Base-by-base conservation (phyloP, 2,113 vertebrate genomes). In the Strigops habroptila region DNA sequence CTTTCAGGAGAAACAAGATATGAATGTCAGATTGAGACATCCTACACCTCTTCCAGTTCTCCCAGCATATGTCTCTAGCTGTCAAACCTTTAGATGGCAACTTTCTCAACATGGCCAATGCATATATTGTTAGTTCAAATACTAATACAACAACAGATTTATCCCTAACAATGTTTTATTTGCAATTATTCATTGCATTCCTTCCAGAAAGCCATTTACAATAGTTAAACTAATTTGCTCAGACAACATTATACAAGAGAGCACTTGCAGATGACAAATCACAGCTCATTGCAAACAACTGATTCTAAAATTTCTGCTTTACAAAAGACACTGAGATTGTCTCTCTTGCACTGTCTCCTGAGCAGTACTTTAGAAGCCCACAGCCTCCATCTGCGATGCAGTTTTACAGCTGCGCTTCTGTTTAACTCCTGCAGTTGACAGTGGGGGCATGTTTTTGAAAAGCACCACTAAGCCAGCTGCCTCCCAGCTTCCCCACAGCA, bases 321-420 rank as follows among this genome's bases (percentile, higher is more conserved):
- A 70, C 12, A 52, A 46, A 52, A 48, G 19, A 70, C 21, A 27
- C 3, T 8, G 7, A 17, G 12, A 22, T 25, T 1, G 0, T 12
- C 8, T 35, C 33, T 62, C 44, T 53, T 53, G 80, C 30, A 53
- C 2, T 24, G 7, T 25, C 69, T 85, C 57, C 49, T n/a, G 44
- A 19, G 17, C 49, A 52, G 51, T 22, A 53, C n/a, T 52, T 43
- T 9, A 30, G 75, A 70, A 81, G n/a, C 57, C 16, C 31, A 46
- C 24, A 37, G 53, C 23, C 35, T 63, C 33, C 53, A 46, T 0
- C 3, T 14, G 27, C 2, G 1, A 35, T 2, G 7, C 12, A 43
- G 39, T 65, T 49, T 85, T 60, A 71, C 17, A 67, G 31, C 69
- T 71, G 43, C 1, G 5, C 25, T 69, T 22, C 67, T 59, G 39